Base-by-base conservation (phyloP, 2,113 vertebrate species). In the Polyodon spathula region DNA sequence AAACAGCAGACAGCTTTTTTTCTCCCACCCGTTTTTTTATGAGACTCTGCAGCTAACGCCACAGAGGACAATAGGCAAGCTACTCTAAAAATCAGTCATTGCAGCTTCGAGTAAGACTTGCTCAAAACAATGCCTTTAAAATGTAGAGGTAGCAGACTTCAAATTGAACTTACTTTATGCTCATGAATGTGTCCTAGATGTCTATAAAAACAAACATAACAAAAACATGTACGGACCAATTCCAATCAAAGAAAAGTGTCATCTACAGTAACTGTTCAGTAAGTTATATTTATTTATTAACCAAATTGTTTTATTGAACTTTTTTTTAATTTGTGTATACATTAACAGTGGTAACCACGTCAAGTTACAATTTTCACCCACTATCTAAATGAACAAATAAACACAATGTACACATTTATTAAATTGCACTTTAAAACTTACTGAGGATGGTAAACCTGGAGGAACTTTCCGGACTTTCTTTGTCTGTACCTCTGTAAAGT, bases 391-490 rank as follows among this genome's bases (percentile, higher is more conserved):
- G 16, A 39, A 42, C 5, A 39, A 63, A 27, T 27, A 15, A 42
- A 52, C 43, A 27, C 52, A 37, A 54, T 54, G 56, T 55, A 6
- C 60, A 46, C 60, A 58, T 27, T 11, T 38, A 48, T 56, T 56
- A 63, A 42, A 56, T 10, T 55, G 69, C 37, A 37, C 56, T 56
- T 67, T 62, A 63, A 61, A 77, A 95, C 94, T 97, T 90, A 97
- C 94, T 68, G 94, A 97, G 63, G 94, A 97, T 44, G 94, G 94
- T 81, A 97, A 86, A 74, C 94, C 94, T 53, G 94, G 94, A 58
- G 94, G 94, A 76, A 97, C 93, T 82, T 97, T 97, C 38, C 94
- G 87, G 69, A 97, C 92, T 86, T 96, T 97, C 86, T 97, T 97
- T 76, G 93, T 82, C 72, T 94, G 94, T 61, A 93, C 86, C 66